These are phyloP conservation scores for Acinonyx jubatus DNA, from an alignment of 2,113 vertebrate species.

Conservation along the genomic window DNA sequence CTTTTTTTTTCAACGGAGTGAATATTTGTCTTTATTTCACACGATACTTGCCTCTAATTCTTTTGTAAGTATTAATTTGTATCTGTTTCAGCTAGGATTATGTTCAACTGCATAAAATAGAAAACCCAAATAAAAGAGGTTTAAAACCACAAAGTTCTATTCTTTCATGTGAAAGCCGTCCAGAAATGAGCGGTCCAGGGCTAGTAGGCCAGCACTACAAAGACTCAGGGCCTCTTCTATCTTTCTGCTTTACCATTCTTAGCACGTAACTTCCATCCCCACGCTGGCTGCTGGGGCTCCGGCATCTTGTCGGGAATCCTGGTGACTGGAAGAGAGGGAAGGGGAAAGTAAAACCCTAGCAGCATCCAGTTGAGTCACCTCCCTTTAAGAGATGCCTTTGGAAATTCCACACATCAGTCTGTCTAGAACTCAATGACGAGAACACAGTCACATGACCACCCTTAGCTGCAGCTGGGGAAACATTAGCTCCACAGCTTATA, in stretches of 20 bases:
- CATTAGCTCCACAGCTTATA: not conserved
- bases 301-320: not conserved
- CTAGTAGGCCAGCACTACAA: not conserved
- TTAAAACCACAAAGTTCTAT: slow-evolving; percentile 30
- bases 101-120: slow-evolving; percentile 45
- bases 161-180: slow-evolving; percentile 51
- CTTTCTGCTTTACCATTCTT: not conserved
- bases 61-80: slow-evolving; percentile 57
- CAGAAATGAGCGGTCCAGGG: not conserved
- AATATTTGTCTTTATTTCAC: slow-evolving; percentile 58
- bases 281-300: not conserved
- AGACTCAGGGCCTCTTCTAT: not conserved
- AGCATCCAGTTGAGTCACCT: not conserved
- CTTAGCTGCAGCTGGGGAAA: not conserved
- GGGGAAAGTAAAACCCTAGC: not conserved
- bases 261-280: not conserved
- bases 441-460: not conserved
- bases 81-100: slow-evolving; percentile 38
- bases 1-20: not conserved
- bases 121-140: slow-evolving; percentile 52
- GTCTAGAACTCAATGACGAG: not conserved
- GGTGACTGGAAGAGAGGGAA: not conserved
- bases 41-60: slow-evolving; percentile 22
- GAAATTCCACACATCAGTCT: not conserved
- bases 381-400: not conserved